Conservation (phyloP, 2,113 vertebrate genomes). For the Tichodroma muraria region DNA sequence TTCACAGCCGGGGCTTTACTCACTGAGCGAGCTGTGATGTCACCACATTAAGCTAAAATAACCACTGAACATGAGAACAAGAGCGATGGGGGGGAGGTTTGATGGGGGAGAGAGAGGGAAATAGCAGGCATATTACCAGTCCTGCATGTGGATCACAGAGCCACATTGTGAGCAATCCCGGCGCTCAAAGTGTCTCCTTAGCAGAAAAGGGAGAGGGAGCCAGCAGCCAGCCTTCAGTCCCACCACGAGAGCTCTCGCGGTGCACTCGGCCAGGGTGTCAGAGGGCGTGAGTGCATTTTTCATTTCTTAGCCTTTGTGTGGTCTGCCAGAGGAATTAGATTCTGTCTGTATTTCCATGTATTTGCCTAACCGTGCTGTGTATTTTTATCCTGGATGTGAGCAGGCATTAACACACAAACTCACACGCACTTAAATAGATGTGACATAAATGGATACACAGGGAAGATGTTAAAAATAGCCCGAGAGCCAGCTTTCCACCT, state of each 20-base stretch:
- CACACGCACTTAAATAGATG: background rate
- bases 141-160: constrained; percentile 75
- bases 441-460: background rate
- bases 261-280: constrained; percentile 72
- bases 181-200: constrained; percentile 73
- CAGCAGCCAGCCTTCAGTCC: constrained; percentile 63
- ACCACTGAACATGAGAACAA: constrained; percentile 57
- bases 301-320: constrained; percentile 55
- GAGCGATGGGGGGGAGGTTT: constrained; percentile 35
- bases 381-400: background rate
- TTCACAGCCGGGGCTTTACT: constrained; percentile 47
- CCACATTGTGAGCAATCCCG: constrained; percentile 74
- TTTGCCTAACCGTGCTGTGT: constrained; percentile 34
- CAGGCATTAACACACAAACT: background rate
- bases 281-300: constrained; percentile 66
- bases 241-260: background rate
- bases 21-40: constrained; percentile 70
- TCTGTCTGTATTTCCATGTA: constrained; percentile 48
- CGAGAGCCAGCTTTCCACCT: background rate
- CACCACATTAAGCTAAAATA: constrained; percentile 79
- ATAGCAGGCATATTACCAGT: constrained; percentile 81
- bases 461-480: background rate
- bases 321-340: constrained; percentile 50
- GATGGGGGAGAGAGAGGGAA: constrained; percentile 40
- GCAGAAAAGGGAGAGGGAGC: constrained; percentile 71